A percentile compares a stretch with the other conserved stretches of the same genome.
Conservation (phyloP, 2,113 vertebrate genomes). For the Oceanodroma tethys region DNA sequence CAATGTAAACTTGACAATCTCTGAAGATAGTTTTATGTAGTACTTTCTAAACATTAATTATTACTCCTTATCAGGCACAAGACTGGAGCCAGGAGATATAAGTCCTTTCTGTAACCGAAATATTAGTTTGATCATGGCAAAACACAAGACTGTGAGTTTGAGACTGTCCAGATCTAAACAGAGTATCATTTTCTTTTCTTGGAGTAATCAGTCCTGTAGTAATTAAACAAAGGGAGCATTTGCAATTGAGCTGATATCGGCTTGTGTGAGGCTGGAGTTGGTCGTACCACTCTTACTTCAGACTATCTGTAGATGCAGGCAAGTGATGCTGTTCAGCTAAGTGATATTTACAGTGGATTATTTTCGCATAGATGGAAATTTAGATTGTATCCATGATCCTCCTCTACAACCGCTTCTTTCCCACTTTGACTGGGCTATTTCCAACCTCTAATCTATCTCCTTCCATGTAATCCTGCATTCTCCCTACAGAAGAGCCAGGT, state of each 20-base stretch:
- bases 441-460: not conserved
- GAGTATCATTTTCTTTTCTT: not conserved
- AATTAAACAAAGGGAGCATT: not conserved
- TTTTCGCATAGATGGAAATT: not conserved
- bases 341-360: not conserved
- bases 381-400: not conserved
- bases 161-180: not conserved
- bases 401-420: not conserved
- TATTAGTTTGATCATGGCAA: not conserved
- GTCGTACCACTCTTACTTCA: not conserved
- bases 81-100: not conserved
- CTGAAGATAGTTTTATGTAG: not conserved
- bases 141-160: fast-evolving
- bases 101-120: not conserved
- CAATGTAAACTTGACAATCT: not conserved
- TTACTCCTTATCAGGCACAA: not conserved
- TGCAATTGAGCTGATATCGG: not conserved
- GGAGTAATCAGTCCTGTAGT: not conserved
- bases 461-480: not conserved
- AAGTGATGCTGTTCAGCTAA: not conserved
- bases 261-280: not conserved
- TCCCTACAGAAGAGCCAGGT: not conserved
- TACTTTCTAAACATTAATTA: not conserved
- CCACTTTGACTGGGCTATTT: not conserved
- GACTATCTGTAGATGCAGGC: not conserved